Conservation (phyloP, 2,113 vertebrate genomes). For the Pampusana beccarii region DNA sequence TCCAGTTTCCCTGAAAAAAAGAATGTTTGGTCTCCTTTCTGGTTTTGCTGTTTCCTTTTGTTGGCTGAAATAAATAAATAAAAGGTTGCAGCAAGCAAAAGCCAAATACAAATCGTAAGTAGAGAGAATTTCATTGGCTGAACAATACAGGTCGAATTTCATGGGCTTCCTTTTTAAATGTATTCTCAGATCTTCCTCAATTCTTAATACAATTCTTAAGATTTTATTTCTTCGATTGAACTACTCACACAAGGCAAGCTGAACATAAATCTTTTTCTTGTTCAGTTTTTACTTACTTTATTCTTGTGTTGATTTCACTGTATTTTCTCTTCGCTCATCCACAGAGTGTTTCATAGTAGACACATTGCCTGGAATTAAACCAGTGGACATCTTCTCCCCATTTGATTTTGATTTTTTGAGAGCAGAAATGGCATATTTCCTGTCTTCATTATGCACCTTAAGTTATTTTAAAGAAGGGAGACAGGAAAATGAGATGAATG, state of each 20-base stretch:
- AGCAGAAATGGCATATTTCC: background rate
- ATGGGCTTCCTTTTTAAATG: background rate
- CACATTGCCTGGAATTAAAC: background rate
- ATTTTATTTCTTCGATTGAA: background rate
- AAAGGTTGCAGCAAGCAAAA: background rate
- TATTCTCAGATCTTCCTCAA: background rate
- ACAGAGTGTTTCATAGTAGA: background rate
- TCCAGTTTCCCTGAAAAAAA: constrained; percentile 26
- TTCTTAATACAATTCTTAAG: background rate
- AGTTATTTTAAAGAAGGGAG: background rate
- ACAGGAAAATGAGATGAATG: background rate
- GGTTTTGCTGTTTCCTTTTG: constrained; percentile 39
- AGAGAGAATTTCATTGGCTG: background rate
- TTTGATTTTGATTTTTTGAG: background rate
- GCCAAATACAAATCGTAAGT: background rate
- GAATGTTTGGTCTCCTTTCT: background rate
- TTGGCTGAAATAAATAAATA: background rate
- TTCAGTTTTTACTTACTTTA: background rate
- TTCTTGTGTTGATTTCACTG: background rate
- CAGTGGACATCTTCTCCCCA: background rate
- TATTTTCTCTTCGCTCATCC: background rate
- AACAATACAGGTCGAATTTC: background rate
- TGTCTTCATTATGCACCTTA: background rate
- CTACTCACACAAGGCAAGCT: background rate
- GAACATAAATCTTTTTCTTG: background rate